Percentiles rank a stretch among this genome's conserved stretches.
These are phyloP conservation scores for Dasysyrphus tricinctus DNA, from an alignment of 2,888 invertebrate genomes.

Conservation along the genomic window DNA sequence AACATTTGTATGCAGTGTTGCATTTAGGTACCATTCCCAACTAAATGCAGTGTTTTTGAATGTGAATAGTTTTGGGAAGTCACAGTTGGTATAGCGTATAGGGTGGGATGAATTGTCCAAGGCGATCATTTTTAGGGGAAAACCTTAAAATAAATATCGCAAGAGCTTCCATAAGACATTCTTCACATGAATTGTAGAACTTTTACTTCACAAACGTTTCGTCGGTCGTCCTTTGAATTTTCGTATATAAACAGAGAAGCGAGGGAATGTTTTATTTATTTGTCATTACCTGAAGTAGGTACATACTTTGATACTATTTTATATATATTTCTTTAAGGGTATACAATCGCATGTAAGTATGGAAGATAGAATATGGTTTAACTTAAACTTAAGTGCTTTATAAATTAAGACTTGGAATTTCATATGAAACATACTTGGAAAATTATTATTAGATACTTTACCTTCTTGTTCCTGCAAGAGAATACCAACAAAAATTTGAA, in stretches of 20 bases:
- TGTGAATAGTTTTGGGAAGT: not conserved
- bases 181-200: constrained; percentile 18
- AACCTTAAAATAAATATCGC: constrained; percentile 35
- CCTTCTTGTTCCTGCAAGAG: not conserved
- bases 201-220: constrained; percentile 29
- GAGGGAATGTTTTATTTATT: constrained; percentile 66
- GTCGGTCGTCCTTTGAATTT: constrained; percentile 18
- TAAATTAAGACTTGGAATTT: constrained; percentile 34
- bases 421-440: not conserved
- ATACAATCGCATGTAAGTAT: not conserved
- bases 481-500: not conserved
- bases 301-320: constrained; percentile 43
- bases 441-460: not conserved
- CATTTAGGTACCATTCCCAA: constrained; percentile 47
- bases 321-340: not conserved
- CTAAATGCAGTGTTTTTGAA: constrained; percentile 48
- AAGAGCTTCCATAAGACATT: constrained; percentile 38
- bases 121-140: constrained; percentile 44
- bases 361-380: constrained; percentile 9
- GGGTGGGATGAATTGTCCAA: constrained; percentile 17
- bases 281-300: constrained; percentile 71
- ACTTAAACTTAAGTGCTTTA: constrained; percentile 40
- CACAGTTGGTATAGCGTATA: too few relatives aligned
- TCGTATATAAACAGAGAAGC: not conserved
- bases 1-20: constrained; percentile 74